These are phyloP conservation scores for Pemphredon lugubris DNA, from an alignment of 2,888 invertebrate species.

Conservation along the genomic window DNA sequence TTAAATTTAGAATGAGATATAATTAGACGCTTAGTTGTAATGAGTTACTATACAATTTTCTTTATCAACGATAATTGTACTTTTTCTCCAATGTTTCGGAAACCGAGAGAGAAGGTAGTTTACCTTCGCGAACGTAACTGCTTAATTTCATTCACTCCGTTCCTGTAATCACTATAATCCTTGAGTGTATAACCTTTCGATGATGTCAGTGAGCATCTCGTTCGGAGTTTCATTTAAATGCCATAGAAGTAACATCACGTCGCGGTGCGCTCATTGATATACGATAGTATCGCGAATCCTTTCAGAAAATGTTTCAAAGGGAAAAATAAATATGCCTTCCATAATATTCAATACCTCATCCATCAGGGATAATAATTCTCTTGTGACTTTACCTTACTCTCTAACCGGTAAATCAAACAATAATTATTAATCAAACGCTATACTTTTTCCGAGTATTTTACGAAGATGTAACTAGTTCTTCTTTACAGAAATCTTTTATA, in stretches of 20 bases:
- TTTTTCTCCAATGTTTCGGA: background rate
- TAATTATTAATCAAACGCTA: background rate
- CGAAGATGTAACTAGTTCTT: too few relatives aligned
- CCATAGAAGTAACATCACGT: constrained; percentile 59
- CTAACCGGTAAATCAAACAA: background rate
- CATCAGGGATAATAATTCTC: constrained; percentile 26
- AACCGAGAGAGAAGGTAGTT: constrained; percentile 16
- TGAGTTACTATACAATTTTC: background rate
- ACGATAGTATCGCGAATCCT: constrained; percentile 4
- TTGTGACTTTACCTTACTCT: background rate
- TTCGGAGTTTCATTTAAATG: constrained; percentile 53
- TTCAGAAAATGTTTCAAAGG: constrained; percentile 6
- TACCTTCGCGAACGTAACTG: constrained; percentile 12
- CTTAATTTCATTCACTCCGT: constrained; percentile 44
- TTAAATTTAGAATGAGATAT: too few relatives aligned
- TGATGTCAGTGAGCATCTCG: constrained; percentile 54
- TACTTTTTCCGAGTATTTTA: too few relatives aligned
- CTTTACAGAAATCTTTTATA: too few relatives aligned
- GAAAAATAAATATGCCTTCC: constrained; percentile 13
- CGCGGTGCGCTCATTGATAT: constrained; percentile 44
- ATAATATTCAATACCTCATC: constrained; percentile 3
- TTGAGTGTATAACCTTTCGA: constrained; percentile 64
- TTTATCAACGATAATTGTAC: background rate
- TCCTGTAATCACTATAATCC: constrained; percentile 42
- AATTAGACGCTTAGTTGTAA: too few relatives aligned